Conservation (phyloP, 1,140 invertebrate genomes). For the Magallana ariakensis region DNA sequence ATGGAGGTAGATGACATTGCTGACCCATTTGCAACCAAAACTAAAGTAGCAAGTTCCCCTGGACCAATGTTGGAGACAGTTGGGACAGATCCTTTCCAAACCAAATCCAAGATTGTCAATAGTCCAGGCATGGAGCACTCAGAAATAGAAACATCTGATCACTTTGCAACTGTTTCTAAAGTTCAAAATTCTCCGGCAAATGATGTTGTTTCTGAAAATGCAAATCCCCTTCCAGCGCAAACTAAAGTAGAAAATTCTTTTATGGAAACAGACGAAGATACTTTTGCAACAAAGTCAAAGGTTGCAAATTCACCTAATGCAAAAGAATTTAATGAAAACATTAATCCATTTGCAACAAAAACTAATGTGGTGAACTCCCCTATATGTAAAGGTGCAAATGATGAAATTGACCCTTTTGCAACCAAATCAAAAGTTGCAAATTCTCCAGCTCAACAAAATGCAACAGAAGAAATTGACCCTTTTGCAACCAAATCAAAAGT, state of each 20-base stretch:
- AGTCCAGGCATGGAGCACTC: conserved; percentile 13
- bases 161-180: conserved; percentile 13
- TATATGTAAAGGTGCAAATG: neutral
- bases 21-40: conserved; percentile 51
- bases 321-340: neutral
- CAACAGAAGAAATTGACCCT: conserved; percentile 33
- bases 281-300: conserved; percentile 35
- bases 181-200: conserved; percentile 22
- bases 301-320: conserved; percentile 37
- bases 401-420: conserved; percentile 27
- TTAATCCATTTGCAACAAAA: conserved; percentile 43
- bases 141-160: neutral
- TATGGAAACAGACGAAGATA: neutral
- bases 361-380: conserved; percentile 46
- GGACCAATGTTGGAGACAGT: neutral
- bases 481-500: neutral
- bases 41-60: conserved; percentile 47
- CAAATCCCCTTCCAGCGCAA: conserved; percentile 46
- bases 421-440: conserved; percentile 31
- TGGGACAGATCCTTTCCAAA: conserved; percentile 37
- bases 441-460: neutral
- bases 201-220: neutral
- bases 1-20: neutral
- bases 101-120: conserved; percentile 38
- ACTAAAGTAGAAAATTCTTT: conserved; percentile 48